Evolutionary conservation across 2,113 vertebrate genomes (phyloP), one percentile per base, ranked within the genome.

Genomic region (Ammodytes dubius): DNA sequence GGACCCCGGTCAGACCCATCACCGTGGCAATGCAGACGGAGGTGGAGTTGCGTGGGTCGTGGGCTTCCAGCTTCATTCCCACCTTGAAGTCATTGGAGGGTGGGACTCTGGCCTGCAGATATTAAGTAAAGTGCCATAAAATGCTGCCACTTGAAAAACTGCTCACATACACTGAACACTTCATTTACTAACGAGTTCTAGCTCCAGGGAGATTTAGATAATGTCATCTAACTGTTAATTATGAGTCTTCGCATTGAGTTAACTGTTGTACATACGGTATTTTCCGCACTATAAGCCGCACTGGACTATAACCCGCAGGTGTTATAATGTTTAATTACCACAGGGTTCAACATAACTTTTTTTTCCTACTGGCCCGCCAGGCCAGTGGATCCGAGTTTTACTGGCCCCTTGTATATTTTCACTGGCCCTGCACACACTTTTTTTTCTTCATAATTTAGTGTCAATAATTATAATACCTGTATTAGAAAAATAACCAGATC

Each of bases 61-160:
- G 95, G 14, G 97, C 97, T 91, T 99, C 98, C 67, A 99, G 92
- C 79, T 99, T 99, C 98, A 99, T 99, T 3, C 97, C 97, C 73
- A 97, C 95, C 93, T 98, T 97, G 93, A 99, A 99, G 89, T 99
- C 97, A 0, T 99, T 99, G 1, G 89, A 94, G 45, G 97, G 97
- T 1, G 98, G 97, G 85, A 95, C 91, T 87, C 95, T 91, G 40
- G 97, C 97, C 98, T 99, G 90, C 52, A 93, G 59, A 73, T 19
- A 75, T 74, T 67, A 46, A 52, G 59, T 83, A 27, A 88, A 73
- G 27, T 56, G 17, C 11, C 5, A 46, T 49, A 35, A 39, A 57
- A 53, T 53, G 17, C 2, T 5, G 45, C 7, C 17, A n/a, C 15
- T 53, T 3, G 17, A 8, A 65, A 17, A 43, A 5, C 2, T 42